Conservation (phyloP, 1,140 invertebrate species). For the Bicyclus anynana region DNA sequence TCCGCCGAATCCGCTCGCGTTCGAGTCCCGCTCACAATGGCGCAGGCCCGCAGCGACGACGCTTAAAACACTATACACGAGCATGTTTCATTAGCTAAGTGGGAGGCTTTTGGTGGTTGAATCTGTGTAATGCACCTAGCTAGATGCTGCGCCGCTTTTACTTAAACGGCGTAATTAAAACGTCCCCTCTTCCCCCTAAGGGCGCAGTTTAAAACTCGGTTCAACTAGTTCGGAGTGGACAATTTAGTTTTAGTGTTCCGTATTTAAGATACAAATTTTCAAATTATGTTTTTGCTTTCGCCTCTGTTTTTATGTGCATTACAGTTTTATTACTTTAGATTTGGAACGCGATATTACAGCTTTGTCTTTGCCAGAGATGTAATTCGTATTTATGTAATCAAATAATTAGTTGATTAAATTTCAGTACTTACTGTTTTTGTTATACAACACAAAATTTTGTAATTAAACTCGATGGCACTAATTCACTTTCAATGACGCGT, state of each 20-base stretch:
- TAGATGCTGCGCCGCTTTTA: slow-evolving; percentile 70
- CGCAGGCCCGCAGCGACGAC: slow-evolving; percentile 48
- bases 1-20: slow-evolving; percentile 57
- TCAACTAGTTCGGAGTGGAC: slow-evolving; percentile 69
- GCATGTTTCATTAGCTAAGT: slow-evolving; percentile 80
- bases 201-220: slow-evolving; percentile 69
- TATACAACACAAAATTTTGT: too few relatives aligned
- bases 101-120: slow-evolving; percentile 76
- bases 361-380: neutral
- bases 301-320: slow-evolving; percentile 19
- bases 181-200: slow-evolving; percentile 53
- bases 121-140: slow-evolving; percentile 73
- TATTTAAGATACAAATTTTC: slow-evolving; percentile 52
- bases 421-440: too few relatives aligned
- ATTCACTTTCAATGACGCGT: neutral
- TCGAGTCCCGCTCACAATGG: slow-evolving; percentile 57
- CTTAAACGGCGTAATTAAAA: slow-evolving; percentile 76
- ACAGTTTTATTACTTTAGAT: neutral
- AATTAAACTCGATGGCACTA: too few relatives aligned
- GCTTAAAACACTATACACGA: slow-evolving; percentile 75
- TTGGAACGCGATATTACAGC: neutral
- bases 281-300: slow-evolving; percentile 32
- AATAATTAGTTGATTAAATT: too few relatives aligned
- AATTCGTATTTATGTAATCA: too few relatives aligned
- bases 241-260: slow-evolving; percentile 69